Evolutionary conservation across 2,797 vertebrate genomes (phyloP), one percentile per base, ranked within the genome.

Genomic region (Aulostomus chinensis): DNA sequence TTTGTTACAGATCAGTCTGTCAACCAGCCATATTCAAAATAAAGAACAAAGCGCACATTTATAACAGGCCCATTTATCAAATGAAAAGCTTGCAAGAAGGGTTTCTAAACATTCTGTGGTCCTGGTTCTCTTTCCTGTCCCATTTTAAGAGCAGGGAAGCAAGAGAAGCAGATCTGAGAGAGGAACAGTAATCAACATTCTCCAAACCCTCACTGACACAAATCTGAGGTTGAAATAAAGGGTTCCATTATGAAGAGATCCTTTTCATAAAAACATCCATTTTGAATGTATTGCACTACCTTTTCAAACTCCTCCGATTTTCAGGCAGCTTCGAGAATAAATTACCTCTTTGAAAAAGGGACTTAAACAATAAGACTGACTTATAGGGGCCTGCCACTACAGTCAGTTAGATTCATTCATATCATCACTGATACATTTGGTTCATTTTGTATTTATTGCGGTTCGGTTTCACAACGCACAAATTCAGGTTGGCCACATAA

Each of bases 111-210:
- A 58, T 6, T 16, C 11, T 29, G 21, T 28, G 22, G 8, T 49
- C 13, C 22, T 39, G 14, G n/a, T 36, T 55, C 24, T 48, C 38
- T 50, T 37, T 67, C 49, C 48, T 52, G 51, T 15, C 36, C 7
- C 28, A 14, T 16, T 33, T 33, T 16, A 13, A 21, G 29, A 34
- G 39, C 39, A 54, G 45, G 66, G 48, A 16, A 41, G 35, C n/a
- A n/a, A n/a, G n/a, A 31, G 22, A 34, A 43, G 2, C 28, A 36
- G 12, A 11, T 41, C 52, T 45, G 24, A 42, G 40, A 68, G 48
- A 61, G 41, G 54, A 71, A 70, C n/a, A 9, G 33, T 52, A 55
- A 67, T 65, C 58, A 52, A 72, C 47, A 35, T 26, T 52, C 33
- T 52, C 31, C 29, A 42, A 76, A 49, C 34, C 13, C 2, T 15